Percentiles rank a stretch among this genome's conserved stretches.
These are phyloP conservation scores for Champsocephalus esox DNA, from an alignment of 2,797 vertebrate species.

Conservation along the genomic window DNA sequence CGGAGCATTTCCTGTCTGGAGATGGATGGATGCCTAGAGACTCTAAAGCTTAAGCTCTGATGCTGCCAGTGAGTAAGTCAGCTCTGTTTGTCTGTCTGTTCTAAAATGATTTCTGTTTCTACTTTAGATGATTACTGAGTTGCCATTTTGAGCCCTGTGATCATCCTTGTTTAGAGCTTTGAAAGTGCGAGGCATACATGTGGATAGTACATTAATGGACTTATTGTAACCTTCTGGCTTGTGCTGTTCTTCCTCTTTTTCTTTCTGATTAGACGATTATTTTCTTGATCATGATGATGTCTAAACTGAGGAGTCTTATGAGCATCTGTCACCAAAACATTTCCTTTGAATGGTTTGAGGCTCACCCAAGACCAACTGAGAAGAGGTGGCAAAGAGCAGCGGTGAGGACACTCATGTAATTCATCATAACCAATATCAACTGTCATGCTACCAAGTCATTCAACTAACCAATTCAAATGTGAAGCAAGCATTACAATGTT, in stretches of 20 bases:
- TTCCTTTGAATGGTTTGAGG: conserved; percentile 57
- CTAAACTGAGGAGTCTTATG: conserved; percentile 30
- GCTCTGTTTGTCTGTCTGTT: conserved; percentile 47
- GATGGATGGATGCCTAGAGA: conserved; percentile 67
- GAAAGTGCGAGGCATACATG: neutral
- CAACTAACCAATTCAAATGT: neutral
- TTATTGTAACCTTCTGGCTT: neutral
- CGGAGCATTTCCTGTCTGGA: conserved; percentile 71
- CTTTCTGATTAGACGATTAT: conserved; percentile 11
- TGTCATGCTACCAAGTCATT: conserved; percentile 17
- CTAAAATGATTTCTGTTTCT: conserved; percentile 49
- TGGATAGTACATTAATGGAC: neutral
- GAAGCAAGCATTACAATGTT: neutral
- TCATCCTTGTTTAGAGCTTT: conserved; percentile 22
- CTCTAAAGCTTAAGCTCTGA: conserved; percentile 42
- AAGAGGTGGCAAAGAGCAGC: conserved; percentile 28
- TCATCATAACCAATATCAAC: conserved; percentile 5
- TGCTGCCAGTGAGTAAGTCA: conserved; percentile 54
- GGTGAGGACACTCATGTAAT: conserved; percentile 34
- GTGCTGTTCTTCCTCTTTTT: neutral
- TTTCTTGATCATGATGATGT: conserved; percentile 29
- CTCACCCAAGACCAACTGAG: conserved; percentile 50
- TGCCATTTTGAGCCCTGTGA: neutral
- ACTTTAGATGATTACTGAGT: conserved; percentile 27
- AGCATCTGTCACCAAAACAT: conserved; percentile 54